Percentiles rank a stretch among this genome's conserved stretches.
These are phyloP conservation scores for Pelodiscus sinensis DNA, from an alignment of 2,113 vertebrate genomes.

Conservation along the genomic window DNA sequence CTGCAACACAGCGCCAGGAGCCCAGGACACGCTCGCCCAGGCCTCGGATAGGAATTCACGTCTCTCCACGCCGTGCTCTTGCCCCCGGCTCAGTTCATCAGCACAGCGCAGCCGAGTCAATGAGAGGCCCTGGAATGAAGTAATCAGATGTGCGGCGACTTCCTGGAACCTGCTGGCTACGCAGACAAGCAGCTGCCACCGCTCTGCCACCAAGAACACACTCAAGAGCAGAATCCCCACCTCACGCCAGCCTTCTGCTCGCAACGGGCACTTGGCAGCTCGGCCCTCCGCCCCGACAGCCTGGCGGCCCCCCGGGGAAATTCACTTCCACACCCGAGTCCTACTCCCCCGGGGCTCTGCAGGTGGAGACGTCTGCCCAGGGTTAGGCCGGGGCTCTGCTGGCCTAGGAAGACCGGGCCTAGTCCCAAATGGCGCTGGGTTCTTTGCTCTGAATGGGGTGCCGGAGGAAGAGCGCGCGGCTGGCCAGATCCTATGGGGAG, in stretches of 20 bases:
- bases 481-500: not conserved
- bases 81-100: constrained; percentile 94
- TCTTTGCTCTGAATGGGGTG: not conserved
- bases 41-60: constrained; percentile 92
- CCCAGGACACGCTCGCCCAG: not conserved
- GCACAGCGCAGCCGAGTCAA: constrained; percentile 86
- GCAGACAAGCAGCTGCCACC: not conserved
- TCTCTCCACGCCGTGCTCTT: constrained; percentile 91
- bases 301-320: not conserved
- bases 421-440: not conserved
- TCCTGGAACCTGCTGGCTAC: constrained; percentile 70
- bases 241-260: not conserved
- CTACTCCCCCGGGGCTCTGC: rapidly evolving
- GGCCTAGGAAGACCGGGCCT: rapidly evolving
- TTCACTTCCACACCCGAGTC: rapidly evolving
- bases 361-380: not conserved
- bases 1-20: not conserved
- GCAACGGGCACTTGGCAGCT: rapidly evolving
- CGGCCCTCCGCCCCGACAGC: too few species aligned
- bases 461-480: not conserved
- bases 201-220: not conserved
- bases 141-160: constrained; percentile 86
- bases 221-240: not conserved
- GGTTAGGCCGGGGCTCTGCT: not conserved
- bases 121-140: constrained; percentile 88